These are phyloP conservation scores for Argyra leucocephala DNA, from an alignment of 2,888 invertebrate species.

Conservation along the genomic window DNA sequence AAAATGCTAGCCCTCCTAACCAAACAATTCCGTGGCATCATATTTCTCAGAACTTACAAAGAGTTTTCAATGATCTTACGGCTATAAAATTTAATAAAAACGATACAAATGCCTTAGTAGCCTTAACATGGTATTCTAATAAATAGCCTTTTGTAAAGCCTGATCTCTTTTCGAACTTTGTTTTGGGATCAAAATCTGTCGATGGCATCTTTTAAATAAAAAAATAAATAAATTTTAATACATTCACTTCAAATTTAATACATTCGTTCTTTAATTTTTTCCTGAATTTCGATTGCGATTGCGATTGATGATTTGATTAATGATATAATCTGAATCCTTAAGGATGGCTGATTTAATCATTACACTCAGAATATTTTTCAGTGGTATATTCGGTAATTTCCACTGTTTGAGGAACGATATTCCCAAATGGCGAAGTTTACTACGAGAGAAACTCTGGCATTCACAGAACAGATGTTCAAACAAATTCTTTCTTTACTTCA, in stretches of 20 bases:
- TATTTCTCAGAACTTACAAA: constrained; percentile 46
- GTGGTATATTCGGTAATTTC: no score
- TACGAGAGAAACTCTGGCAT: no score
- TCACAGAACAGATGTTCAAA: no score
- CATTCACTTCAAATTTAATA: neutral
- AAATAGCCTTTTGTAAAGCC: constrained; percentile 24
- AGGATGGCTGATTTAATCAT: no score
- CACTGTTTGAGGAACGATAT: no score
- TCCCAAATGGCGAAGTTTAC: no score
- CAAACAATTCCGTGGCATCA: constrained; percentile 85
- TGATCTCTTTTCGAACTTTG: neutral
- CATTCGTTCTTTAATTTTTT: neutral
- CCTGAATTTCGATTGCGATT: no score
- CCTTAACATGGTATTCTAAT: constrained; percentile 33
- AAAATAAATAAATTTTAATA: neutral
- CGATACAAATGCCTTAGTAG: constrained; percentile 34
- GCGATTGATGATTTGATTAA: no score
- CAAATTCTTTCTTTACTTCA: no score
- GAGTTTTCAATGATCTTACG: constrained; percentile 33
- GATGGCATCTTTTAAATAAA: constrained; percentile 1
- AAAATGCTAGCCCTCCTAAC: constrained; percentile 68
- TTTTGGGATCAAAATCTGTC: neutral
- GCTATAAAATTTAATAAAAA: constrained; percentile 32
- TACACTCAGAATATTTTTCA: no score
- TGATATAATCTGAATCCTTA: no score